A percentile compares a stretch with the other conserved stretches of the same genome.
phyloP scores from a whole-genome alignment of 1,140 invertebrate genomes.

The Lycorma delicatula region DNA sequence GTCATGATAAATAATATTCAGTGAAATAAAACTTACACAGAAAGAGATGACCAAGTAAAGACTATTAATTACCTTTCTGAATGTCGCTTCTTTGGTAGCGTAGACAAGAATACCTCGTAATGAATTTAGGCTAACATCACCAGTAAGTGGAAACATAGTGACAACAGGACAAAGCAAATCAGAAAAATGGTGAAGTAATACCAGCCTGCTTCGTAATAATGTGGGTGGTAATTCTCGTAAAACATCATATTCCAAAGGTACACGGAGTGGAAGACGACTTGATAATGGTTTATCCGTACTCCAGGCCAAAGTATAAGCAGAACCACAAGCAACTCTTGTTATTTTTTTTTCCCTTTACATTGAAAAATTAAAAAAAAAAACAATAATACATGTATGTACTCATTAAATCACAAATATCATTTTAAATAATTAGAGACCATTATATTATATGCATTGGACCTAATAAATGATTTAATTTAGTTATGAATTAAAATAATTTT shows the following conservation, averaged over 20 bases:
- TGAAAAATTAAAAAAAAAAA: no score
- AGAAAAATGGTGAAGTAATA: slow-evolving; percentile 86
- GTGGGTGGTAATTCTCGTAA: slow-evolving; percentile 67
- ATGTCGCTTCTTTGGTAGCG: slow-evolving; percentile 77
- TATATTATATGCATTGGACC: no score
- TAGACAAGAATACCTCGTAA: slow-evolving; percentile 80
- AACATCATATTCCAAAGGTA: slow-evolving; percentile 87
- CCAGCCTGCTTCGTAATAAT: slow-evolving; percentile 71
- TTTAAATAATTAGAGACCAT: no score
- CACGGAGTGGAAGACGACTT: slow-evolving; percentile 56
- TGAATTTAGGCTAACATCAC: slow-evolving; percentile 62
- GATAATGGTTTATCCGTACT: slow-evolving; percentile 66
- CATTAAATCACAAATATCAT: no score
- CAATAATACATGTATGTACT: no score
- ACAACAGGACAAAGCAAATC: slow-evolving; percentile 87
- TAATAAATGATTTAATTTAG: no score
- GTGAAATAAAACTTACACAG: no score
- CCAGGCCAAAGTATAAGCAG: slow-evolving; percentile 89
- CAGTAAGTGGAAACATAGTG: slow-evolving; percentile 71
- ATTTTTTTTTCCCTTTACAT: slow-evolving; percentile 93
- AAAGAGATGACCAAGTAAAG: no score
- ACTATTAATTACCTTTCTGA: slow-evolving; percentile 59
- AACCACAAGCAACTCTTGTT: slow-evolving; percentile 89
- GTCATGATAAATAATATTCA: no score
- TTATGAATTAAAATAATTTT: no score